phyloP scores from a whole-genome alignment of 53 echinoderm and acorn worm genomes.

The Apostichopus leukothele region DNA sequence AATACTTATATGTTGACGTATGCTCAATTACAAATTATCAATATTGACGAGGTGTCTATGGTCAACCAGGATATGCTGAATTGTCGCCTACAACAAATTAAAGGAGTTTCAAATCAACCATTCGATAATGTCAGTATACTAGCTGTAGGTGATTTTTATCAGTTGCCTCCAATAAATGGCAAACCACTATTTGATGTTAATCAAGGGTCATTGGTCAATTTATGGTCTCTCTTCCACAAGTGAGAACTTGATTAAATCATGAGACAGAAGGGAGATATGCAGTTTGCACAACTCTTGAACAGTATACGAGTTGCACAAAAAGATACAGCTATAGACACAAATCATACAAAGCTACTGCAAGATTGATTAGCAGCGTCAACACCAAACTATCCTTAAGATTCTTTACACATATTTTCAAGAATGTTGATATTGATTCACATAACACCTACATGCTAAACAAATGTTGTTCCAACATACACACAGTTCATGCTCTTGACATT shows the following conservation, averaged over 20 bases:
- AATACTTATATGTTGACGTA: conserved; percentile 37
- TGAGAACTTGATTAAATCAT: conserved; percentile 54
- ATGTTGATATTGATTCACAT: conserved; percentile 46
- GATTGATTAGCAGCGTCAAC: too few relatives aligned
- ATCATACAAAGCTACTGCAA: not conserved
- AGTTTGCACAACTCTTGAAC: conserved; percentile 44
- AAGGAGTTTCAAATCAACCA: conserved; percentile 10
- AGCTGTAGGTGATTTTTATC: conserved; percentile 57
- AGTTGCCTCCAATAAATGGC: conserved; percentile 45
- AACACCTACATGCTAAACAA: conserved; percentile 19
- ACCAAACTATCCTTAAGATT: conserved; percentile 1
- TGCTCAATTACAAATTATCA: conserved; percentile 16
- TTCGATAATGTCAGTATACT: conserved; percentile 48
- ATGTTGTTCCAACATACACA: not conserved
- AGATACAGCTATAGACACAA: not conserved
- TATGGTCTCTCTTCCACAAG: conserved; percentile 41
- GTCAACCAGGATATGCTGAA: conserved; percentile 24
- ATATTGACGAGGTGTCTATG: conserved; percentile 59
- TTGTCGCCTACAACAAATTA: conserved; percentile 51
- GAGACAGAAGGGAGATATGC: conserved; percentile 43
- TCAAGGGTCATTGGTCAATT: conserved; percentile 15
- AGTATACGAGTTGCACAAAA: not conserved
- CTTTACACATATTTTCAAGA: conserved; percentile 39
- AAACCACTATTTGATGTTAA: conserved; percentile 15
- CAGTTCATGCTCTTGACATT: conserved; percentile 9